Evolutionary conservation across 1,140 invertebrate genomes (phyloP).

Genomic region (Chironomus tepperi): DNA sequence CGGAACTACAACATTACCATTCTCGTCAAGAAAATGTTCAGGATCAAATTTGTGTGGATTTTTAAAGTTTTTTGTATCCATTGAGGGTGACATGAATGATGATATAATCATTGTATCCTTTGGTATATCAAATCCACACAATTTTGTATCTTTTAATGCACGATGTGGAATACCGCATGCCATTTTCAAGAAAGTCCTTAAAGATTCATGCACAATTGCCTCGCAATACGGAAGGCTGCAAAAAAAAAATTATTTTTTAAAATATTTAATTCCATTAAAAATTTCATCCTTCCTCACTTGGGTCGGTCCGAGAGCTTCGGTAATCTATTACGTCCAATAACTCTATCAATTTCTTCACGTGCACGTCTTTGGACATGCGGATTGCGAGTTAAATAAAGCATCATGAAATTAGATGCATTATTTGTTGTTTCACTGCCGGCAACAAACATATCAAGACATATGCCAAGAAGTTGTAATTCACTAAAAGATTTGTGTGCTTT

Average conservation of each 20-base stretch:
- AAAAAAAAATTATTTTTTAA: conserved; percentile 36
- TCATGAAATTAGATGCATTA: conserved; percentile 65
- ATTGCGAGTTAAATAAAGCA: conserved; percentile 65
- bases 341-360: conserved; percentile 67
- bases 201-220: conserved; percentile 63
- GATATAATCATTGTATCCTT: conserved; percentile 75
- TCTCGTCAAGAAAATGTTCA: conserved; percentile 60
- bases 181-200: conserved; percentile 68
- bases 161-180: conserved; percentile 71
- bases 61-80: conserved; percentile 57
- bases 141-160: conserved; percentile 56
- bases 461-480: conserved; percentile 62
- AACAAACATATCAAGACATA: conserved; percentile 73
- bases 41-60: conserved; percentile 59
- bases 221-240: conserved; percentile 71
- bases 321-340: conserved; percentile 57
- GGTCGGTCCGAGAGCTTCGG: conserved; percentile 60
- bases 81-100: conserved; percentile 69
- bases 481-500: conserved; percentile 35
- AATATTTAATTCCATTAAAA: not conserved
- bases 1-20: conserved; percentile 53
- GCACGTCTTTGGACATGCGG: conserved; percentile 72
- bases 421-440: conserved; percentile 75
- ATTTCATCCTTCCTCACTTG: conserved; percentile 41
- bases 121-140: conserved; percentile 64